Base-by-base conservation (phyloP, 2,888 invertebrate genomes). In the Mellilla xanthometata region DNA sequence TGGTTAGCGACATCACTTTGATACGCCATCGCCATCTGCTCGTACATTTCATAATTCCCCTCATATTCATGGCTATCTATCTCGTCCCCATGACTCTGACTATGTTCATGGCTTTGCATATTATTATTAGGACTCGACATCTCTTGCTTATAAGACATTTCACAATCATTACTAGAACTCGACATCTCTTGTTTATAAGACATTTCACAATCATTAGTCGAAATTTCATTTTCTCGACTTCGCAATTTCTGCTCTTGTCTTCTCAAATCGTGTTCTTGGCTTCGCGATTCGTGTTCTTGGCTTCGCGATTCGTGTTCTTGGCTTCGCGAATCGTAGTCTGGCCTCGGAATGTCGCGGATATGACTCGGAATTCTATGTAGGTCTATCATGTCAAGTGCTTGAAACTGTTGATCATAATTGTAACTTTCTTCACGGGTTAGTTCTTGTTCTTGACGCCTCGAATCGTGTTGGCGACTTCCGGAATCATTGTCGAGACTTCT, bases 21-120 rank as follows among this genome's bases (percentile, higher is more conserved):
- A 36, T 88, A 87, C n/a, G 81, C 86, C 86, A 88, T 84, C 0
- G 87, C 88, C 58, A 87, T 53, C 6, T 84, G 87, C 19, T 88
- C 88, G 26, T 83, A 85, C 72, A 88, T 79, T 51, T 87, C 88
- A 32, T 88, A 88, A 40, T 76, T 76, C 8, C 70, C 79, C 0
- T 73, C 77, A 31, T 83, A 83, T 8, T 71, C 76, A 0, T 54
- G 68, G 22, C 72, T 72, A 36, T 76, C 76, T 2, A 39, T 15
- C 0, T 30, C 19, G 10, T 31, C 13, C n/a, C 2, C 13, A 9
- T 28, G 28, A 11, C 11, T 11, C 11, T 10, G 11, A 2, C 10
- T 26, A 32, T 39, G 23, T 4, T 12, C 41, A 34, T 38, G 36
- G 5, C 36, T 27, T 15, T 35, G 42, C n/a, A 42, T 24, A 9